Percentiles rank a stretch among this genome's conserved stretches.
phyloP scores from a whole-genome alignment of 2,888 invertebrate species.

The Atethmia centrago region DNA sequence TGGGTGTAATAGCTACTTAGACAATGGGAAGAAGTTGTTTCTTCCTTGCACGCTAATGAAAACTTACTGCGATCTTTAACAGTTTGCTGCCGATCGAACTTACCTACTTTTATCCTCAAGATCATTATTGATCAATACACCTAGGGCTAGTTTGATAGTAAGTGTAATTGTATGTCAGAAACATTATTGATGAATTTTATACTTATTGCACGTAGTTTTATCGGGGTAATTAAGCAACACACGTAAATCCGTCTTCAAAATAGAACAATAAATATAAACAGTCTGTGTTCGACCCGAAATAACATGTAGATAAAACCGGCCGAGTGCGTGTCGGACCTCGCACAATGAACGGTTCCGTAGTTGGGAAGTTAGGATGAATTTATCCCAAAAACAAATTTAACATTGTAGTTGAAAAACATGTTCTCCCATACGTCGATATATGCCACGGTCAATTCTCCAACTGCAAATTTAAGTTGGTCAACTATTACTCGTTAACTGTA shows the following conservation, averaged over 20 bases:
- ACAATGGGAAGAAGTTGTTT: neutral
- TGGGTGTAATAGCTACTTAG: neutral
- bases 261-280: slow-evolving; percentile 16
- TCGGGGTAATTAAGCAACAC: neutral
- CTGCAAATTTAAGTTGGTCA: too few species aligned
- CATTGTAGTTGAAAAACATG: too few species aligned
- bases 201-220: neutral
- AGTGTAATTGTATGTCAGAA: neutral
- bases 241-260: neutral
- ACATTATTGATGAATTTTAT: too few species aligned
- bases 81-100: neutral
- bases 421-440: too few species aligned
- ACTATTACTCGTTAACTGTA: too few species aligned
- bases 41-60: neutral
- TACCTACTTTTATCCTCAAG: neutral
- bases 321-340: too few species aligned
- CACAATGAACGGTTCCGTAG: too few species aligned
- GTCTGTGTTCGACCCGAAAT: slow-evolving; percentile 15
- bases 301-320: too few species aligned
- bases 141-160: neutral
- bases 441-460: too few species aligned
- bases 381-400: too few species aligned
- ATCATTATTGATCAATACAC: neutral
- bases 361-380: too few species aligned
- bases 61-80: neutral